A percentile compares a stretch with the other conserved stretches of the same genome.
Conservation (phyloP, 1,140 invertebrate species). For the Lysiphlebus fabarum region DNA sequence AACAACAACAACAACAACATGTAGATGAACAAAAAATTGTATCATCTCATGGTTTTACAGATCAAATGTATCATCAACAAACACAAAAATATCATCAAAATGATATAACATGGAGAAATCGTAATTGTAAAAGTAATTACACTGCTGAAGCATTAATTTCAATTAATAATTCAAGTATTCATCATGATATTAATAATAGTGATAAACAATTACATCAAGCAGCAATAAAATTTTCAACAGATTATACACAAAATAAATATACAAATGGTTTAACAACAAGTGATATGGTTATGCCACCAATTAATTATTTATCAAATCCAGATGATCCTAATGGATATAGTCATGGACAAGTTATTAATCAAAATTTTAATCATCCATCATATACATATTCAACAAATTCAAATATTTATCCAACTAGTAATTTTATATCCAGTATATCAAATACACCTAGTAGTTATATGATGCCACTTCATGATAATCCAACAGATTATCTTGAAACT, state of each 20-base stretch:
- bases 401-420: conserved; percentile 50
- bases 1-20: conserved; percentile 27
- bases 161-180: conserved; percentile 40
- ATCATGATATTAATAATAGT: conserved; percentile 40
- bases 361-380: conserved; percentile 52
- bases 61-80: conserved; percentile 44
- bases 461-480: conserved; percentile 52
- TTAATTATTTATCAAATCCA: conserved; percentile 51
- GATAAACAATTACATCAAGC: conserved; percentile 42
- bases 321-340: conserved; percentile 41
- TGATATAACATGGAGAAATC: conserved; percentile 46
- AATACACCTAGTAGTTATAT: conserved; percentile 51
- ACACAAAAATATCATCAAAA: conserved; percentile 49
- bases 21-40: conserved; percentile 43
- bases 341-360: conserved; percentile 47
- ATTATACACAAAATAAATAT: conserved; percentile 51
- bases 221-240: conserved; percentile 43
- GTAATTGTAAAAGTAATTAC: conserved; percentile 59
- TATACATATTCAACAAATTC: conserved; percentile 51
- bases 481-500: conserved; percentile 46
- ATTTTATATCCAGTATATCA: conserved; percentile 51
- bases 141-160: conserved; percentile 62
- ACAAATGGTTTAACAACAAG: conserved; percentile 36
- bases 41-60: conserved; percentile 33
- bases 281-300: conserved; percentile 44